phyloP scores from a whole-genome alignment of 2,797 vertebrate species.

The Glyptemys insculpta region DNA sequence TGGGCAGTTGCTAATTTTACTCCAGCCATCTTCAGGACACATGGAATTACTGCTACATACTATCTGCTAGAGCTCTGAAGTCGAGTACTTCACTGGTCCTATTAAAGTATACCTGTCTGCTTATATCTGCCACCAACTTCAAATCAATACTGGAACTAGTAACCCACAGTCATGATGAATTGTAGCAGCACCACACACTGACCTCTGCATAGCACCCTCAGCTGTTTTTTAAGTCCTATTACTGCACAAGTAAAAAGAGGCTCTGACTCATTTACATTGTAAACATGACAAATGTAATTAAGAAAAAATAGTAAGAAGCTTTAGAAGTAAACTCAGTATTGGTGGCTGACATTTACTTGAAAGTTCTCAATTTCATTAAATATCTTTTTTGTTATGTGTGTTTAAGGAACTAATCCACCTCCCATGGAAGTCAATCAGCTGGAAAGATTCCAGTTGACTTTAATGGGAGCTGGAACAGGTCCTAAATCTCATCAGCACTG shows the following conservation, averaged over 20 bases:
- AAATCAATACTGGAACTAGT: background rate
- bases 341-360: background rate
- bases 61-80: background rate
- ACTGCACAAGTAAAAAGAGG: too few relatives aligned
- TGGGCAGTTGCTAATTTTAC: background rate
- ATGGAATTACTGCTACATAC: background rate
- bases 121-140: background rate
- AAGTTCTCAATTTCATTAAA: background rate
- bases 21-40: background rate
- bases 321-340: background rate
- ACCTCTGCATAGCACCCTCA: background rate
- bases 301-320: background rate
- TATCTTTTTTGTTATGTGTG: background rate
- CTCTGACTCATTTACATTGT: background rate
- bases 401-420: background rate
- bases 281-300: background rate
- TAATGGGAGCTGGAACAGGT: background rate
- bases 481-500: background rate
- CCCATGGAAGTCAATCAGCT: background rate
- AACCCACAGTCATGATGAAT: background rate
- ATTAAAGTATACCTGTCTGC: background rate
- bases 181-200: background rate
- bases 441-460: background rate
- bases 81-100: background rate
- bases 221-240: too few relatives aligned